These are phyloP conservation scores for Anser cygnoides DNA, from an alignment of 2,113 vertebrate genomes.

Conservation along the genomic window DNA sequence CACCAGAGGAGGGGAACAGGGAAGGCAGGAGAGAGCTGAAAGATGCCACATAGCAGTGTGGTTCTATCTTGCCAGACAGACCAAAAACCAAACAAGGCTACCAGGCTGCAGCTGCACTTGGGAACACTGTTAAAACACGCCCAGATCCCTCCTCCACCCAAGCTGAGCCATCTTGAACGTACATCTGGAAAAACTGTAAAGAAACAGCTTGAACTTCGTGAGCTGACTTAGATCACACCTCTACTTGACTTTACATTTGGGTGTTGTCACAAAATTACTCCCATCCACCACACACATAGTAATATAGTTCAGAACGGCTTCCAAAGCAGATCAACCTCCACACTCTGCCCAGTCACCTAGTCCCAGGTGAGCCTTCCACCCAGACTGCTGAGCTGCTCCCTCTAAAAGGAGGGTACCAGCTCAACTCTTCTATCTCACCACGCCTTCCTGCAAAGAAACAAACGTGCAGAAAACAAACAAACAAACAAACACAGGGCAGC, in stretches of 20 bases:
- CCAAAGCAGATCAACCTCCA: neutral
- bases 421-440: neutral
- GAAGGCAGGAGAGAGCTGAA: neutral
- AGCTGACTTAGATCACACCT: constrained; percentile 18
- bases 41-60: neutral
- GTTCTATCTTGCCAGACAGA: neutral
- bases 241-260: constrained; percentile 26
- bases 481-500: neutral
- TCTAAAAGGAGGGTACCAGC: neutral
- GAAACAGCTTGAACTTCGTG: neutral
- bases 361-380: neutral
- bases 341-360: neutral
- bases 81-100: neutral
- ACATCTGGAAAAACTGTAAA: constrained; percentile 16
- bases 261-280: constrained; percentile 2
- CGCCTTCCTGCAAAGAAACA: neutral
- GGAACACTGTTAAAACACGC: neutral
- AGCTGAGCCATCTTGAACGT: neutral
- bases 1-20: neutral
- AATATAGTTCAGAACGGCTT: neutral
- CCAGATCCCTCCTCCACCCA: neutral
- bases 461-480: neutral
- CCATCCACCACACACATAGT: neutral
- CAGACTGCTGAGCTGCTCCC: neutral
- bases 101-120: neutral